Base-by-base conservation (phyloP, 2,797 vertebrate species). In the Halcyon smyrnensis region DNA sequence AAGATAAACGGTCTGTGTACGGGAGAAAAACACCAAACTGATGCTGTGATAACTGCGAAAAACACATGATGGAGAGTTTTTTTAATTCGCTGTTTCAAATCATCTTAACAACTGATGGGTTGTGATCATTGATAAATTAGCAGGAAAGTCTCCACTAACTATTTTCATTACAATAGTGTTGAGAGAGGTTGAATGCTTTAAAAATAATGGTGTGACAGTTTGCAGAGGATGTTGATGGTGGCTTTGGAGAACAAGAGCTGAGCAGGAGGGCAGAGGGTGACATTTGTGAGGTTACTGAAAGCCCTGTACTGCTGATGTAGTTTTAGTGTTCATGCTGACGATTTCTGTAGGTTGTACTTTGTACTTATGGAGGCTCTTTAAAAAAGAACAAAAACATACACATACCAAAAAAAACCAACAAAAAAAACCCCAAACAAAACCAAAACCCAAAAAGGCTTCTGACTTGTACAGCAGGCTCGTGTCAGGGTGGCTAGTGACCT, bases 91-190 rank as follows among this genome's bases (percentile, higher is more conserved):
- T 65, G 3, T 43, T 91, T 90, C 36, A 63, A 54, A 51, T 84
- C 1, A 32, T 70, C 45, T n/a, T 59, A 73, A 43, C 37, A 63
- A 45, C 23, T 48, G 34, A 7, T 43, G 18, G 30, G 3, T 56
- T 78, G 20, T 65, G 65, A 9, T 87, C 94, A 48, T 83, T 75
- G 71, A 77, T 75, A 76, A 64, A 62, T 76, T 54, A 84, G 10
- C 20, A 45, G 71, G 37, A 6, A 64, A 45, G 25, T 37, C 36
- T 83, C 43, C 34, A 53, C 1, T 46, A 80, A 36, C 53, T 87
- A 0, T 53, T 80, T 10, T 70, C 9, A 30, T 69, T 69, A 18
- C 45, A 39, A 21, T 34, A 53, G 20, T 16, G 15, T 20, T 71
- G 39, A 50, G 39, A 64, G 65, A 84, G 45, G 39, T 27, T 83